These are phyloP conservation scores for Reticulitermes speratus DNA, from an alignment of 1,140 invertebrate genomes.

Conservation along the genomic window DNA sequence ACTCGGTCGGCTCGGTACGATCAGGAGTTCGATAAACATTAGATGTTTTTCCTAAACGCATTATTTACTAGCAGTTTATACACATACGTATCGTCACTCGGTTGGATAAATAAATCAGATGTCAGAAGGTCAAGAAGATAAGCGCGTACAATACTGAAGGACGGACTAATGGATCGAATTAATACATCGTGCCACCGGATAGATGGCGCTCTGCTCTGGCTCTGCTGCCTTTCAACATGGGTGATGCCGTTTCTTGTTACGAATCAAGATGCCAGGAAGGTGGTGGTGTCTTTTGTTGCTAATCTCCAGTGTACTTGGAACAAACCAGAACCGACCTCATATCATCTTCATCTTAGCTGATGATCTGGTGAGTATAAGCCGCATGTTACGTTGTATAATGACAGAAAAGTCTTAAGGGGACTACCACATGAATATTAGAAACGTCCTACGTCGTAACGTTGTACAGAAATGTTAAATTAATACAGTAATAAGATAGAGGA, in stretches of 20 bases:
- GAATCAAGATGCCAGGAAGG: too few relatives aligned
- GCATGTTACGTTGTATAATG: not conserved
- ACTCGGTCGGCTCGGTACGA: too few relatives aligned
- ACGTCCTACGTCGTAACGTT: too few relatives aligned
- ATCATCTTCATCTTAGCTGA: constrained; percentile 68
- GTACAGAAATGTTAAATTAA: too few relatives aligned
- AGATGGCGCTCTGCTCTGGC: too few relatives aligned
- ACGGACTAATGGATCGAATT: not conserved
- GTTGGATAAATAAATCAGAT: not conserved
- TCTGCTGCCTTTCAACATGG: too few relatives aligned
- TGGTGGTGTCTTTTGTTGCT: not conserved
- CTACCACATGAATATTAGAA: not conserved
- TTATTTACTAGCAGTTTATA: too few relatives aligned
- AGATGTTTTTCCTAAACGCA: too few relatives aligned
- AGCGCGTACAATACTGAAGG: not conserved
- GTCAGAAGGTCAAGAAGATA: not conserved
- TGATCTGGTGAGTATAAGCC: constrained; percentile 60
- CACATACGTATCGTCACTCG: not conserved
- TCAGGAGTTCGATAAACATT: too few relatives aligned
- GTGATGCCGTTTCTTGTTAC: too few relatives aligned
- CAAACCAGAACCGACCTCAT: constrained; percentile 48
- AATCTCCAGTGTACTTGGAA: not conserved
- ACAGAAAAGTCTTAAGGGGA: too few relatives aligned
- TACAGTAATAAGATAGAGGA: too few relatives aligned
- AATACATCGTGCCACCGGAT: not conserved